Conservation (phyloP, 2,113 vertebrate species). For the Myanophis thanlyinensis region DNA sequence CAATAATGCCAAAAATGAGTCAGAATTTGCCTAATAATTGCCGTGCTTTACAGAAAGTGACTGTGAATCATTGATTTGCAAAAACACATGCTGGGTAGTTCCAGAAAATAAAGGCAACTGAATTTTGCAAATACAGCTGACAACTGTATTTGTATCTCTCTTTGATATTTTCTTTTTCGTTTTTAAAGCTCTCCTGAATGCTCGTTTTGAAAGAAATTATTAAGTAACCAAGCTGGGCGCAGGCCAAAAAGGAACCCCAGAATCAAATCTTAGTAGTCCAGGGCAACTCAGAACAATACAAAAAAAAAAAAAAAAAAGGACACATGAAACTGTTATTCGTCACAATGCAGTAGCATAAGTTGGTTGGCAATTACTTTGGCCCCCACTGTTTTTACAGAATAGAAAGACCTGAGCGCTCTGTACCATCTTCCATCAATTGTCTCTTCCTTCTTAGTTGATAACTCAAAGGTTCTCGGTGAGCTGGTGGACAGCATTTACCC, state of each 20-base stretch:
- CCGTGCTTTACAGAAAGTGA: constrained; percentile 53
- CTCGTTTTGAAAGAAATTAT: constrained; percentile 43
- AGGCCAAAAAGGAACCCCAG: neutral
- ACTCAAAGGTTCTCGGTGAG: neutral
- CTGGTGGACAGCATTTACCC: neutral
- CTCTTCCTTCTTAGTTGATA: neutral
- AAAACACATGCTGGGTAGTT: constrained; percentile 30
- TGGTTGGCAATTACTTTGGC: neutral
- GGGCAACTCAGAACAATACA: neutral
- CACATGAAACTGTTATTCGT: neutral
- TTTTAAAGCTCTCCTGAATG: constrained; percentile 47
- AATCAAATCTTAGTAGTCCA: neutral
- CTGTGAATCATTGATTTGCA: constrained; percentile 50
- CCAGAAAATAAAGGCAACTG: constrained; percentile 17
- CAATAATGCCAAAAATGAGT: constrained; percentile 48
- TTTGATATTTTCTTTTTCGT: constrained; percentile 27
- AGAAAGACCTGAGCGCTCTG: neutral
- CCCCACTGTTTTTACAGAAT: neutral
- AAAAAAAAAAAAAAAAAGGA: neutral
- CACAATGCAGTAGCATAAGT: neutral
- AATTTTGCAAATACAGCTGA: constrained; percentile 17
- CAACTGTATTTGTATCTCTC: constrained; percentile 44
- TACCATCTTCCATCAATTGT: neutral
- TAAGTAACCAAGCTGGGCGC: neutral
- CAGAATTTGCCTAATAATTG: constrained; percentile 63